Evolutionary conservation across 2,797 vertebrate genomes (phyloP).

Genomic region (Brachyrhaphis roseni): DNA sequence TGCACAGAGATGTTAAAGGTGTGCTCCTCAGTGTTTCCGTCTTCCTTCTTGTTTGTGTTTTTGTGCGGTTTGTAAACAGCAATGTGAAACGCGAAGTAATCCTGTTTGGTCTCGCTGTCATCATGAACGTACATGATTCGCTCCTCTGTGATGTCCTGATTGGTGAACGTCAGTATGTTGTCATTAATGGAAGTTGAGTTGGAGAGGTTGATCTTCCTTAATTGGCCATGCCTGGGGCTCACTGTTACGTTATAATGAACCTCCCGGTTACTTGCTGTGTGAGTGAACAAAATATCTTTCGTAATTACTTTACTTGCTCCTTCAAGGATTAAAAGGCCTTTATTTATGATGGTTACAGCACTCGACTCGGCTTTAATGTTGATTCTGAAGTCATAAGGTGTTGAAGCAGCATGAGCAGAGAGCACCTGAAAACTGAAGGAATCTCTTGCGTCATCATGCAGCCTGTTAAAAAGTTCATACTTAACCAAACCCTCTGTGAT

Average conservation of each 20-base stretch:
- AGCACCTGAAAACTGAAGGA: conserved; percentile 85
- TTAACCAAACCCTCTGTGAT: conserved; percentile 81
- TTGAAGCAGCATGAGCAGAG: conserved; percentile 79
- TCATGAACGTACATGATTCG: conserved; percentile 88
- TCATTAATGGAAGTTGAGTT: conserved; percentile 73
- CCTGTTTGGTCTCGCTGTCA: conserved; percentile 86
- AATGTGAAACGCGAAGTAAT: conserved; percentile 83
- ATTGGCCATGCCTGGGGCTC: conserved; percentile 82
- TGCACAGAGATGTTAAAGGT: conserved; percentile 85
- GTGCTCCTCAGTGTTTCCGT: conserved; percentile 64
- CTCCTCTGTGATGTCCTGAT: conserved; percentile 81
- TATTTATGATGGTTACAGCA: conserved; percentile 80
- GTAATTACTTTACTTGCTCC: conserved; percentile 88
- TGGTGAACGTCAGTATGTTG: conserved; percentile 82
- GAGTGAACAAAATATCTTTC: conserved; percentile 81
- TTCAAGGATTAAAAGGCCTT: conserved; percentile 84
- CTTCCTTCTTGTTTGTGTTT: conserved; percentile 36
- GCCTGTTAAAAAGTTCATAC: conserved; percentile 79
- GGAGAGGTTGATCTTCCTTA: conserved; percentile 80
- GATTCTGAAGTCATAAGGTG: conserved; percentile 82
- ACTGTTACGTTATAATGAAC: conserved; percentile 82
- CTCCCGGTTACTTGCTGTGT: conserved; percentile 71
- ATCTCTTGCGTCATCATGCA: conserved; percentile 78
- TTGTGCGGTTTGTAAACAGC: conserved; percentile 57
- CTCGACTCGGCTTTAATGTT: conserved; percentile 80